Conservation (phyloP, 2,888 invertebrate genomes). For the Frankliniella intonsa region DNA sequence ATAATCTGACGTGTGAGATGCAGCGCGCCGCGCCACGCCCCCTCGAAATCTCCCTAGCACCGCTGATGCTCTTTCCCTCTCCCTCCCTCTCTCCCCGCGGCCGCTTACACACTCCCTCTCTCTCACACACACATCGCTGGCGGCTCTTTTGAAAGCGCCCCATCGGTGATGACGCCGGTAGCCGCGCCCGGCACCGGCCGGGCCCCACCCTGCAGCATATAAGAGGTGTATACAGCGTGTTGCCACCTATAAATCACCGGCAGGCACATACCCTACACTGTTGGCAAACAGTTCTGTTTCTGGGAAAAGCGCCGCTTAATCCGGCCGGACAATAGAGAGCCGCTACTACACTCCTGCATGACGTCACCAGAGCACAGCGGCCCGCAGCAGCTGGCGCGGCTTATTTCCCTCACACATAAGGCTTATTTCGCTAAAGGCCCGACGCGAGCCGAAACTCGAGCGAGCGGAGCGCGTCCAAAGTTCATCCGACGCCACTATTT, state of each 20-base stretch:
- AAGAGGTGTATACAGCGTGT: neutral
- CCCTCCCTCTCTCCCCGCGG: neutral
- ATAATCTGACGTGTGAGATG: too few relatives aligned
- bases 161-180: slow-evolving; percentile 3
- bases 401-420: too few relatives aligned
- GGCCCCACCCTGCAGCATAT: neutral
- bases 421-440: neutral
- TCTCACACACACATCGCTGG: neutral
- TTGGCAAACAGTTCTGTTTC: neutral
- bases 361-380: neutral
- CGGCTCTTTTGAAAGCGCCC: slow-evolving; percentile 10
- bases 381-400: neutral
- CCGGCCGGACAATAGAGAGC: too few relatives aligned
- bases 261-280: neutral
- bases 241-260: neutral
- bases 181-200: neutral
- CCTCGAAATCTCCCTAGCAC: neutral
- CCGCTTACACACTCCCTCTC: neutral
- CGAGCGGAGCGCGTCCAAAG: too few relatives aligned
- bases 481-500: too few relatives aligned
- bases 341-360: too few relatives aligned
- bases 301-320: too few relatives aligned
- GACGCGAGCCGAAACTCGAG: neutral
- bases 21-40: neutral
- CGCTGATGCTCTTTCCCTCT: neutral